phyloP scores from a whole-genome alignment of 1,140 invertebrate genomes.

The Cotesia chilonis region DNA sequence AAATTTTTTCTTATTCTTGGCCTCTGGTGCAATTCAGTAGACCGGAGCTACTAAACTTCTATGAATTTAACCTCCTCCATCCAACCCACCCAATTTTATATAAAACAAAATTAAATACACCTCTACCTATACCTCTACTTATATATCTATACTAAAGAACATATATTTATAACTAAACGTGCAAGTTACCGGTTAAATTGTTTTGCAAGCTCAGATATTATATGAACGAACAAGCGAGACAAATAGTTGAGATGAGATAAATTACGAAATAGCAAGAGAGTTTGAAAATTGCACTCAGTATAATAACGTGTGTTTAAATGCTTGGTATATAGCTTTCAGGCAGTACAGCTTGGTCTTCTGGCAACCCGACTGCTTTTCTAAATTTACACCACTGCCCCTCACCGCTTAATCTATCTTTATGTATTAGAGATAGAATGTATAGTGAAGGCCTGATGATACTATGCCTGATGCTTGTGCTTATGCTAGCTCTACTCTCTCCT shows the following conservation, averaged over 20 bases:
- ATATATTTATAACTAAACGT: too few species aligned
- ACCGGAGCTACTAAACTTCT: neutral
- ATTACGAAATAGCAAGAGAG: slow-evolving; percentile 27
- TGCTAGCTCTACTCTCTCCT: neutral
- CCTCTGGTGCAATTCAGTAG: neutral
- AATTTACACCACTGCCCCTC: slow-evolving; percentile 63
- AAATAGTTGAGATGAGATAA: neutral
- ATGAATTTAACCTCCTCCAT: too few species aligned
- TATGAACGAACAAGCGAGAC: neutral
- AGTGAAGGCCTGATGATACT: slow-evolving; percentile 50
- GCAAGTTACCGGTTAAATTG: slow-evolving; percentile 26
- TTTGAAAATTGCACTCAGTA: slow-evolving; percentile 40
- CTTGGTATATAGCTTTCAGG: slow-evolving; percentile 16
- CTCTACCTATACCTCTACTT: too few species aligned
- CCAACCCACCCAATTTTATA: too few species aligned
- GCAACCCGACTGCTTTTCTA: slow-evolving; percentile 64
- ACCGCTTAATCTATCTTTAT: slow-evolving; percentile 66
- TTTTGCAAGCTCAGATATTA: slow-evolving; percentile 11
- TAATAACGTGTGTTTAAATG: slow-evolving; percentile 11
- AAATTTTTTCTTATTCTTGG: slow-evolving; percentile 33
- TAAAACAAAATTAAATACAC: too few species aligned
- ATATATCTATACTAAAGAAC: too few species aligned
- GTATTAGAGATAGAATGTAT: slow-evolving; percentile 60
- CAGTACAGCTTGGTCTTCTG: slow-evolving; percentile 48
- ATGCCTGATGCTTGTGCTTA: slow-evolving; percentile 1